Conservation (phyloP, 2,888 invertebrate species). For the Pterobdella sp. region DNA sequence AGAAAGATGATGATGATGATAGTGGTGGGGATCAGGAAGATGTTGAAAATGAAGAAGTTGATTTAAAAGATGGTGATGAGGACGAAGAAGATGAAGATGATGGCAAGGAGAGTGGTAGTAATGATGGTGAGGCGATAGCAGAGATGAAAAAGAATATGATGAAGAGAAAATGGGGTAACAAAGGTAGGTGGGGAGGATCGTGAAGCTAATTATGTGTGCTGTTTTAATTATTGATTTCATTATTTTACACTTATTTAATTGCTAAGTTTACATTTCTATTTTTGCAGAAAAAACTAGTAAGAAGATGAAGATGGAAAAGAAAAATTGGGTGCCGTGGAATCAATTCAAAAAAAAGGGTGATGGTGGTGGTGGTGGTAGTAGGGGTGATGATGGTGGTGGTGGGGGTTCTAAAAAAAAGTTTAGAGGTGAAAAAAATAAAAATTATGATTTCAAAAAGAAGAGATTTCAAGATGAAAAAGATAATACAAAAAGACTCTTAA, state of each 20-base stretch:
- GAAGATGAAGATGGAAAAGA: too few species aligned
- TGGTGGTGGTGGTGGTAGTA: not conserved
- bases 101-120: not conserved
- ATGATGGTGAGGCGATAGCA: not conserved
- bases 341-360: not conserved
- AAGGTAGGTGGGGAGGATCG: too few species aligned
- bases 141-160: not conserved
- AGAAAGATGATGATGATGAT: not conserved
- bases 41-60: not conserved
- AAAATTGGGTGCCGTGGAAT: not conserved
- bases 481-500: too few species aligned
- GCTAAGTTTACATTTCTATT: too few species aligned
- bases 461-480: not conserved
- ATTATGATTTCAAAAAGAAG: too few species aligned
- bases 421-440: not conserved
- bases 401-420: not conserved
- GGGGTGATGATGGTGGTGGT: not conserved
- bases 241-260: too few species aligned
- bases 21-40: constrained; percentile 10
- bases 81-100: constrained; percentile 1
- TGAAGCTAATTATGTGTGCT: too few species aligned
- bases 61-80: not conserved
- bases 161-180: not conserved
- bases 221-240: too few species aligned
- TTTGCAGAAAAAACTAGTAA: too few species aligned